These are phyloP conservation scores for Aplodontia rufa DNA, from an alignment of 2,113 vertebrate genomes.

Conservation along the genomic window DNA sequence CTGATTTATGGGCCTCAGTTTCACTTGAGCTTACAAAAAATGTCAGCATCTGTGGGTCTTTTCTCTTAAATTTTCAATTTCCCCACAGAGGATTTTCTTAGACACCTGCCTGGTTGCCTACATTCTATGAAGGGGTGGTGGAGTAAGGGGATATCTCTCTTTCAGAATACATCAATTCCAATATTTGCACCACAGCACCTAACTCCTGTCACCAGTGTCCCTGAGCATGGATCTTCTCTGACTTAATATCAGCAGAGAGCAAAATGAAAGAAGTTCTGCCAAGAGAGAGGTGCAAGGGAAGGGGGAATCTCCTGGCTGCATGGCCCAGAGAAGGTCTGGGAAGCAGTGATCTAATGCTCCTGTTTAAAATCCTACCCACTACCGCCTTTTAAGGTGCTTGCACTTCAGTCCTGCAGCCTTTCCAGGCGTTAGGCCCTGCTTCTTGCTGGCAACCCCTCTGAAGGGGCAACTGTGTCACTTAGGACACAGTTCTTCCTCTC, in stretches of 20 bases:
- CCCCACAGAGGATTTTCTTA: neutral
- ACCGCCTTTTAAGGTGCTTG: neutral
- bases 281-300: neutral
- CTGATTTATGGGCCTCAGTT: neutral
- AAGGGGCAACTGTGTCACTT: too few relatives aligned
- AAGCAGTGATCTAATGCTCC: neutral
- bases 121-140: neutral
- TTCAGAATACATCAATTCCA: constrained; percentile 1
- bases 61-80: constrained; percentile 1
- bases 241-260: neutral
- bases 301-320: neutral
- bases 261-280: neutral
- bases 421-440: too few relatives aligned
- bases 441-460: neutral
- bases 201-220: neutral
- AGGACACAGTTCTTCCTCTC: neutral
- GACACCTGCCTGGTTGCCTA: neutral
- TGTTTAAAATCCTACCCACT: neutral
- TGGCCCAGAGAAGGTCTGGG: too few relatives aligned
- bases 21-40: neutral
- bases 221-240: neutral
- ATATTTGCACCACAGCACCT: neutral
- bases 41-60: neutral
- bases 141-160: neutral
- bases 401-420: neutral